Evolutionary conservation across 1,140 invertebrate species (phyloP).

Genomic region (Paraescarpia echinospica): DNA sequence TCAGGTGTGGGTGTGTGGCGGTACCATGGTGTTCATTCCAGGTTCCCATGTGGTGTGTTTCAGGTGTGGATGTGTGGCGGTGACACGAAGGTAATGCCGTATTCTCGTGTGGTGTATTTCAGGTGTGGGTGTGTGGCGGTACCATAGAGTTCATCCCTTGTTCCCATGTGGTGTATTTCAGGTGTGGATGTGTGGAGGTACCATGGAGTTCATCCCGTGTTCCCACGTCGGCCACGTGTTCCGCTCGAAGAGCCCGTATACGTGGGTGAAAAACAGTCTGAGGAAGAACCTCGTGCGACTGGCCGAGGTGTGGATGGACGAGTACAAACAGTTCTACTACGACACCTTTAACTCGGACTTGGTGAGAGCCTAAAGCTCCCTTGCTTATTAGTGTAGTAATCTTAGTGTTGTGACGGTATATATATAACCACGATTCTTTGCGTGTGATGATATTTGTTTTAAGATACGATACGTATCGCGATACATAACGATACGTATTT

Average conservation of each 20-base stretch:
- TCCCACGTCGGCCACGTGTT: constrained; percentile 97
- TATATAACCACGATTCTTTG: too few relatives aligned
- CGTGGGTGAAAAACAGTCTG: constrained; percentile 62
- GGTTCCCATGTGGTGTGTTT: background rate
- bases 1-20: background rate
- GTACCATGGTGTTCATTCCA: background rate
- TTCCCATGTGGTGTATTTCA: constrained; percentile 64
- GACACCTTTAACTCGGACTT: constrained; percentile 64
- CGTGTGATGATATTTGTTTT: too few relatives aligned
- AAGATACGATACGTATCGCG: too few relatives aligned
- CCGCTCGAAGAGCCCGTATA: constrained; percentile 60
- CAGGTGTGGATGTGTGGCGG: background rate
- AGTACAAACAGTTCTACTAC: constrained; percentile 82
- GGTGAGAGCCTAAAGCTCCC: background rate
- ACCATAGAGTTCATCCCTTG: constrained; percentile 91
- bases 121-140: constrained; percentile 92
- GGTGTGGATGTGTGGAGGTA: constrained; percentile 98
- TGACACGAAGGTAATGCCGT: background rate
- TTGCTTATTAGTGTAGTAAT: too few relatives aligned
- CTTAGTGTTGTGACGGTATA: too few relatives aligned
- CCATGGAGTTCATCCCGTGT: constrained; percentile 91
- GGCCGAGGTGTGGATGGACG: constrained; percentile 77
- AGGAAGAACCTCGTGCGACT: constrained; percentile 62
- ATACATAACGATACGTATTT: too few relatives aligned
- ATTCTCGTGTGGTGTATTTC: background rate